Base-by-base conservation (phyloP, 2,888 invertebrate species). In the Cataglyphis livida region DNA sequence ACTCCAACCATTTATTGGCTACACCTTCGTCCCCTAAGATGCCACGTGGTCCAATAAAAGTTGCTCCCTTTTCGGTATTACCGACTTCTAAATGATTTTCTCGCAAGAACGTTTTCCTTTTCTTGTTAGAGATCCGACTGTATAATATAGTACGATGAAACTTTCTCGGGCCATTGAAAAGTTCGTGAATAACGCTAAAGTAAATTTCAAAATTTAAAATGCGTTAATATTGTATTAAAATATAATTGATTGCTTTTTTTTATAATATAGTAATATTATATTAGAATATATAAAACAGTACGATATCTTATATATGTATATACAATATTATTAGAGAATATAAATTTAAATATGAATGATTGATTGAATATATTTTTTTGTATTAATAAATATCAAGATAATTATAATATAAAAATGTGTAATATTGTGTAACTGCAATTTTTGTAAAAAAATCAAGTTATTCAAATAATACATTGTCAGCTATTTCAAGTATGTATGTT, bases 1-100 rank as follows among this genome's bases (percentile, higher is more conserved):
- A 59, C 48, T 61, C 15, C 48, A 18, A n/a, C 25, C 38, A 54
- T 35, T 62, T 54, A 32, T 15, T 21, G 12, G 28, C 54, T n/a
- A 41, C 35, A 32, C 15, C 21, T 28, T 65, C 54, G 12, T 21
- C 79, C 64, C 83, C 79, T 83, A 84, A 84, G 62, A 79, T 79
- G 38, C 74, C 44, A 25, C 54, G 61, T 32, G 32, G n/a, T 2
- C 0, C 61, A 9, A 32, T 61, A 32, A 61, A 32, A 9, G 6
- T 35, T 18, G 61, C 61, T 51, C 61, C 28, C 61, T 32, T 61
- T 7, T 61, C 61, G 12, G 18, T 18, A 32, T 7, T 61, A 7
- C 59, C 18, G 12, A 61, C 61, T 61, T 35, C 28, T 61, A n/a
- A 32, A 32, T 9, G 32, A 61, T 61, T 32, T 32, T 32, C 32